These are phyloP conservation scores for Neogale vison DNA, from an alignment of 2,113 vertebrate genomes.

Conservation along the genomic window DNA sequence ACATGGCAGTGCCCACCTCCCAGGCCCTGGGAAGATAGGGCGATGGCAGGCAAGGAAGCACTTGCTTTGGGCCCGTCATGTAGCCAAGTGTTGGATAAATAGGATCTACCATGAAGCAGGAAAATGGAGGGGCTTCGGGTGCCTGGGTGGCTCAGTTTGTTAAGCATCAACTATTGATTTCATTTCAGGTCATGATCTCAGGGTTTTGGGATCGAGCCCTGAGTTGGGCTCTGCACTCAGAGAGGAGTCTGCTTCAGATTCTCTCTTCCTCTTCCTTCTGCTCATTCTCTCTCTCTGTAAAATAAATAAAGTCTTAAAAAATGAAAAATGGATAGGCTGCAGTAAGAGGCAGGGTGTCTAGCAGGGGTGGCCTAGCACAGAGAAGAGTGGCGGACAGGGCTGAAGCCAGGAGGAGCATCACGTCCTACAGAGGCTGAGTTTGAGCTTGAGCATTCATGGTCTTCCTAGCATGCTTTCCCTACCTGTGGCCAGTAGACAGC, in stretches of 20 bases:
- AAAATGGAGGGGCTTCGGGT: rapidly evolving
- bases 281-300: not conserved
- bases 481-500: not conserved
- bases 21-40: not conserved
- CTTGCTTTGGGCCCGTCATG: rapidly evolving
- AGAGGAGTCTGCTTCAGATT: not conserved
- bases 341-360: not conserved
- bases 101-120: rapidly evolving
- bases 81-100: rapidly evolving
- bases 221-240: not conserved
- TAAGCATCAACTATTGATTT: not conserved
- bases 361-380: rapidly evolving
- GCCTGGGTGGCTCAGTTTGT: not conserved
- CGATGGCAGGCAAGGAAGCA: rapidly evolving
- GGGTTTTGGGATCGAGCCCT: not conserved
- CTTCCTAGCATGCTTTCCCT: rapidly evolving
- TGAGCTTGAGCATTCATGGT: rapidly evolving
- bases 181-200: not conserved
- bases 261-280: not conserved
- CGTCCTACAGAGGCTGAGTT: rapidly evolving
- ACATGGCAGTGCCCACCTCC: too few relatives aligned
- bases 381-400: not conserved
- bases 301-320: not conserved
- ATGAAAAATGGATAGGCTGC: rapidly evolving
- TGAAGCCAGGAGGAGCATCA: not conserved